Base-by-base conservation (phyloP, 2,113 vertebrate species). In the Plotosus lineatus region DNA sequence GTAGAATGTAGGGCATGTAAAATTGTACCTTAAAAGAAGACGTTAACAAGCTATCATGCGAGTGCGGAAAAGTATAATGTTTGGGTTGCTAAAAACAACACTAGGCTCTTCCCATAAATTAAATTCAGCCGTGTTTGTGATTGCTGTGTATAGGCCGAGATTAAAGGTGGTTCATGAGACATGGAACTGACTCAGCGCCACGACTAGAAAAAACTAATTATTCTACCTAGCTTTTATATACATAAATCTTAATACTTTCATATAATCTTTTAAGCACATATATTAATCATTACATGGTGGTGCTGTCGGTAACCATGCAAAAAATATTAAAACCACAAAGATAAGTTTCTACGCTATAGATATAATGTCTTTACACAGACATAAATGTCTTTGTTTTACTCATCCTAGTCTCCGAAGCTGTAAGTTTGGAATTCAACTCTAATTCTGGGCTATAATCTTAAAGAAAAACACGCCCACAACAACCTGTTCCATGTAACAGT, bases 191-290 rank as follows among this genome's bases (percentile, higher is more conserved):
- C 21, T n/a, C 36, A 48, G 46, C 15, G 66, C 42, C 42, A 12
- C 6, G 6, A 19, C 66, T 71, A 51, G 19, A 3, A 31, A 60
- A 17, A n/a, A 53, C 55, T 9, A 75, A 58, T 21, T 1, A 21
- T 28, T 31, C 50, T 10, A 46, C 2, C 78, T 79, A 48, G 33
- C 19, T 48, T 80, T 76, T 55, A 77, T 83, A 86, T 58, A 74
- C 58, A 82, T 90, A 88, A 89, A 85, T 89, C 78, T 88, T 88
- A 89, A 92, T 89, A 90, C 58, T 87, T 86, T 74, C 89, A 88
- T 90, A 88, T 89, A 90, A 91, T 90, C 77, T 84, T 82, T 84
- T 56, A 89, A 90, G 89, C 88, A 90, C 92, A 91, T 92, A 92
- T 89, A 87, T 88, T 90, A 90, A 89, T 81, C 86, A 89, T 89